Evolutionary conservation across 1,140 invertebrate genomes (phyloP), one percentile per base, ranked within the genome.

Genomic region (Drosophila guanche): DNA sequence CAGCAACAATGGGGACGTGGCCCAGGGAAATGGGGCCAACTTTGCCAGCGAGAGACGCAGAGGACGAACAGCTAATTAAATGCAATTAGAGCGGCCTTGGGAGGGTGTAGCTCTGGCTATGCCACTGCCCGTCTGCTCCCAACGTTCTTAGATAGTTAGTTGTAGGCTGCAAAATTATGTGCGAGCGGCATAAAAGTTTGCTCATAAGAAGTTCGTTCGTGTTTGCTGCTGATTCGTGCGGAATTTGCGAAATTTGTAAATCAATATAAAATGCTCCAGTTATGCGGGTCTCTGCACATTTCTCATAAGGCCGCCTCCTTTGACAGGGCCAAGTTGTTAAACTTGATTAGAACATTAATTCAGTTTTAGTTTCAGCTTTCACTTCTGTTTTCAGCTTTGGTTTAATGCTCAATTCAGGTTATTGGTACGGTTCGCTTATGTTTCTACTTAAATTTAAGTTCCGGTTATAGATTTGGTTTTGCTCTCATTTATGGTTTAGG

Each of bases 131-230:
- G 4, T 14, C 1, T 33, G 29, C 29, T 10, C 8, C 8, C 1
- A 33, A 8, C 29, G 3, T 33, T 37, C 46, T 43, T 63, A 62
- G 62, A 56, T 50, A 65, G 33, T 47, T 71, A 71, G 67, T 71
- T 59, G 52, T 73, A 43, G 40, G 16, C 42, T 33, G 5, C 20
- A 67, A 53, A 50, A 45, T 62, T 55, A 41, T 58, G 69, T 52
- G 58, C 43, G 29, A 40, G 41, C 46, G 25, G 46, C 58, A 43
- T 42, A 53, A 79, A 79, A 79, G 70, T 79, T 79, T 65, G 76
- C 56, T 37, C 63, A 61, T 63, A 54, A 69, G 76, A 79, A 79
- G 58, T 79, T 79, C 76, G 77, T 76, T 80, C 76, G 77, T 80
- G 77, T 76, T 80, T 80, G 77, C 56, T 79, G 77, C 77, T 79